Evolutionary conservation across 2,888 invertebrate species (phyloP).

Genomic region (Heteromurus nitidus): DNA sequence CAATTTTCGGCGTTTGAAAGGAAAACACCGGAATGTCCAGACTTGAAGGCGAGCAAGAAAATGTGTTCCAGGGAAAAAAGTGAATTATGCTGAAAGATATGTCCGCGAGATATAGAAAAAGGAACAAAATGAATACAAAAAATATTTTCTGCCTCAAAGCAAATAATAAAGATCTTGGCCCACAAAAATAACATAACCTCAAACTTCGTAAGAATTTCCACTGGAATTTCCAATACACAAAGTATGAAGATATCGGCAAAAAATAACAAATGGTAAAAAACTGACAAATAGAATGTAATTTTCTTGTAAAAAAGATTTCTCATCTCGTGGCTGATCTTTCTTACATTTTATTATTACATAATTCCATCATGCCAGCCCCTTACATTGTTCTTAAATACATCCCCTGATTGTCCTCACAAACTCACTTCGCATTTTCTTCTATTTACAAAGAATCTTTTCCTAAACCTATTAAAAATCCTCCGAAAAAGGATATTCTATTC

Average conservation of each 20-base stretch:
- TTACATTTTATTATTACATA: slow-evolving; percentile 2
- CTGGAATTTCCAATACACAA: no score
- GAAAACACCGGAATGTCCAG: slow-evolving; percentile 25
- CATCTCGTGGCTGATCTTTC: slow-evolving; percentile 4
- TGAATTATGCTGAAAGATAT: slow-evolving; percentile 44
- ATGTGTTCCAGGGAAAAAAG: slow-evolving; percentile 15
- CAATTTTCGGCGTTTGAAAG: neutral
- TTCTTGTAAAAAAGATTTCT: no score
- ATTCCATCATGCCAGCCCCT: no score
- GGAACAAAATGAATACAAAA: no score
- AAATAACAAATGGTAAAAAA: no score
- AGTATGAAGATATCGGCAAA: no score
- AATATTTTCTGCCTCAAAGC: no score
- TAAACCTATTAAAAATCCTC: neutral
- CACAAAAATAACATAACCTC: no score
- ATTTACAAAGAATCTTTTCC: neutral
- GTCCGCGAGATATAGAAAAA: no score
- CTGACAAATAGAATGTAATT: no score
- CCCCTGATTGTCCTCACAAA: neutral
- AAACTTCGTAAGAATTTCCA: no score
- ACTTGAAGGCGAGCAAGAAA: neutral
- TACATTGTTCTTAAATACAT: neutral
- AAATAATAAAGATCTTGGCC: no score
- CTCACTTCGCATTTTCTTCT: neutral
- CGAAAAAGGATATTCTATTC: neutral